These are phyloP conservation scores for Alligator sinensis DNA, from an alignment of 2,113 vertebrate species.

Conservation along the genomic window DNA sequence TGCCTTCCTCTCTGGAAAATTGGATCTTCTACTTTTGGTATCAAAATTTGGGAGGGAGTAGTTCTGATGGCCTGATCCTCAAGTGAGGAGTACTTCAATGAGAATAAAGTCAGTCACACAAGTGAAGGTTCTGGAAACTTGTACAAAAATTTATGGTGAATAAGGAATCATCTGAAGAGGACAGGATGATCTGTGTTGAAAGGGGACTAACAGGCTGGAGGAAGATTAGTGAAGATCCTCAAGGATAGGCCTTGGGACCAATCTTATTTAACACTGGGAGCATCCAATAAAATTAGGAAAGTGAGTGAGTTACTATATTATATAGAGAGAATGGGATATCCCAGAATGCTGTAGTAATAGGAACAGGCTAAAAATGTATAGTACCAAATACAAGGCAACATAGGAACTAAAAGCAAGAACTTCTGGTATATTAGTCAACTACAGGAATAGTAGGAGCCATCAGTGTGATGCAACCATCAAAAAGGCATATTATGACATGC, in stretches of 20 bases:
- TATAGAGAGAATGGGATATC: neutral
- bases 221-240: too few relatives aligned
- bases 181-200: too few relatives aligned
- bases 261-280: neutral
- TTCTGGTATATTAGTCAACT: conserved; percentile 11
- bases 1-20: neutral
- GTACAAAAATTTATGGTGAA: too few relatives aligned
- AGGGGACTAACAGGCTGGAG: too few relatives aligned
- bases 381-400: neutral
- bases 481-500: neutral
- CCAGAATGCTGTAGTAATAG: neutral
- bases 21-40: conserved; percentile 40
- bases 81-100: neutral
- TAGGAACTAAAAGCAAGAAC: neutral
- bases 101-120: neutral
- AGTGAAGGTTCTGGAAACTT: neutral
- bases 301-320: conserved; percentile 2
- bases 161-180: too few relatives aligned
- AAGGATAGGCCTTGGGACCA: too few relatives aligned
- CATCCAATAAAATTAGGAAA: conserved; percentile 30
- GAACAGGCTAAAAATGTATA: neutral
- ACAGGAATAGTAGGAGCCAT: neutral
- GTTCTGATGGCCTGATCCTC: neutral
- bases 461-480: neutral
- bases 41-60: neutral